A percentile compares a stretch with the other conserved stretches of the same genome.
These are phyloP conservation scores for Galerucella nymphaeae DNA, from an alignment of 2,888 invertebrate species.

Conservation along the genomic window DNA sequence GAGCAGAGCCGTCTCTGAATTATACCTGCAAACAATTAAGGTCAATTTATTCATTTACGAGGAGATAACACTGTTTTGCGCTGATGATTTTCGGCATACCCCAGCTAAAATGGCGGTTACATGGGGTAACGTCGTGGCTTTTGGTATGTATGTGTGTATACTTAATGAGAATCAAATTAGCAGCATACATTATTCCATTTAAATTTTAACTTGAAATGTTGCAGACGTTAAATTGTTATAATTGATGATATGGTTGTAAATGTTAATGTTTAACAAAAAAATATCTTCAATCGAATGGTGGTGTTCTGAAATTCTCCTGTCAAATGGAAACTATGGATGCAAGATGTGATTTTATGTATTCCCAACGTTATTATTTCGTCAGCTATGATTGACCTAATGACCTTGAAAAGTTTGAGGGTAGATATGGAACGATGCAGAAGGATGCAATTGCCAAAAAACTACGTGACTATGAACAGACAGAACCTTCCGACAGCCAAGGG, in stretches of 20 bases:
- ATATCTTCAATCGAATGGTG: no score
- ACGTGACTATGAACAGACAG: no score
- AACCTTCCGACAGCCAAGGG: no score
- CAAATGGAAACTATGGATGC: no score
- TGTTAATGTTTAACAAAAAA: not conserved
- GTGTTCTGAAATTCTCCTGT: no score
- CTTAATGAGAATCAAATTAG: conserved; percentile 18
- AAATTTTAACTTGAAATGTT: not conserved
- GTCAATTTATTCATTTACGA: conserved; percentile 34
- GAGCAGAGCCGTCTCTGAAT: not conserved
- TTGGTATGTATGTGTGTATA: conserved; percentile 13
- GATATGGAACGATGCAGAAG: no score
- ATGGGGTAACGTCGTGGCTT: conserved; percentile 18
- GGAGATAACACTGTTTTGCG: conserved; percentile 32
- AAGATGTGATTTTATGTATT: no score
- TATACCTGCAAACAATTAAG: conserved; percentile 29
- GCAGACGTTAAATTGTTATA: not conserved
- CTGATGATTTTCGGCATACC: conserved; percentile 30
- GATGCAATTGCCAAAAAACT: no score
- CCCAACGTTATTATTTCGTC: no score
- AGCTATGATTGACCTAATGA: no score
- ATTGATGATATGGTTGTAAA: not conserved
- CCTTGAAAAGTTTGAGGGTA: no score
- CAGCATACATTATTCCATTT: not conserved
- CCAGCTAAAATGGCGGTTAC: conserved; percentile 25